Conservation (phyloP, 1,140 invertebrate genomes). For the Vanessa tameamea region DNA sequence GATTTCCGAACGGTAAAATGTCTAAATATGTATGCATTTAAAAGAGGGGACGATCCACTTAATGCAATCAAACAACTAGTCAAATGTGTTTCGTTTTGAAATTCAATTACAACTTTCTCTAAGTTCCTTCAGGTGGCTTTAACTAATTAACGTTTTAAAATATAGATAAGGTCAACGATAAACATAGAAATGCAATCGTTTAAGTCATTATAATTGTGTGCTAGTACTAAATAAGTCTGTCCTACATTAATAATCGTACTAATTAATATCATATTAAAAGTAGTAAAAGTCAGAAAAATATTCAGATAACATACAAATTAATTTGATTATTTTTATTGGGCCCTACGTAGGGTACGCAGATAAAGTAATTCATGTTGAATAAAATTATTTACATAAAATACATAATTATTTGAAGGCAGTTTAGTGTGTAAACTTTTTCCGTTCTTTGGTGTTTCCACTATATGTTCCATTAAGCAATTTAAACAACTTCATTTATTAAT, state of each 20-base stretch:
- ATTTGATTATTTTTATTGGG: too few species aligned
- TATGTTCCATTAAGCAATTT: too few species aligned
- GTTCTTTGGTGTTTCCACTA: too few species aligned
- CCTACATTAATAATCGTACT: conserved; percentile 31
- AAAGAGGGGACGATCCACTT: conserved; percentile 58
- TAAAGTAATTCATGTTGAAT: too few species aligned
- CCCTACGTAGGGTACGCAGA: too few species aligned
- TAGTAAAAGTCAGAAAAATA: conserved; percentile 4
- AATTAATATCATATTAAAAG: conserved; percentile 15
- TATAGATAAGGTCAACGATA: conserved; percentile 36
- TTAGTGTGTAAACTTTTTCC: too few species aligned
- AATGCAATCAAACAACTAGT: conserved; percentile 55
- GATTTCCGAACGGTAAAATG: conserved; percentile 67
- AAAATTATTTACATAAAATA: too few species aligned
- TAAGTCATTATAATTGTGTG: conserved; percentile 18
- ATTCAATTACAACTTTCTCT: conserved; percentile 46
- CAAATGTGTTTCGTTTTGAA: conserved; percentile 45
- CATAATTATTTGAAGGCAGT: too few species aligned
- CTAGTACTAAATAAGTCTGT: conserved; percentile 23
- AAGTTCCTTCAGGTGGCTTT: conserved; percentile 37
- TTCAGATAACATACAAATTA: conserved; percentile 5
- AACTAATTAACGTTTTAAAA: conserved; percentile 32
- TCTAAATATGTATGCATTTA: conserved; percentile 62
- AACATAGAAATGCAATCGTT: conserved; percentile 33
- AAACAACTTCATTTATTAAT: too few species aligned